Percentiles rank a stretch among this genome's conserved stretches.
Evolutionary conservation across 2,113 vertebrate species (phyloP).

Genomic region (Nymphicus hollandicus): DNA sequence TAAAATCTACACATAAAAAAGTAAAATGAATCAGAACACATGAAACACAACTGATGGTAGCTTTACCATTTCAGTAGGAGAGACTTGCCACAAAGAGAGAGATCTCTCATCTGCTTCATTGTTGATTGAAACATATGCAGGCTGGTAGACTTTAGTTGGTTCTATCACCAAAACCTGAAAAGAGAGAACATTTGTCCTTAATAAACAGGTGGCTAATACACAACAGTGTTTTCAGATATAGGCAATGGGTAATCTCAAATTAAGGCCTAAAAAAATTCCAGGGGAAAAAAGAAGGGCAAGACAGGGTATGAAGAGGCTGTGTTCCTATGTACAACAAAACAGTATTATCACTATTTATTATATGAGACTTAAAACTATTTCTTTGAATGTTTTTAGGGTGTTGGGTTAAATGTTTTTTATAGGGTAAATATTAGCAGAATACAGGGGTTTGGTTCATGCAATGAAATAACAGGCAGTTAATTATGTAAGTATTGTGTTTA

Average conservation of each 20-base stretch:
- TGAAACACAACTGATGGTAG: background rate
- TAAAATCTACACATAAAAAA: background rate
- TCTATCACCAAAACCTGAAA: constrained; percentile 92
- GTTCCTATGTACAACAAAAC: background rate
- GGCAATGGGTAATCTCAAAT: background rate
- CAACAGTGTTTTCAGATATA: background rate
- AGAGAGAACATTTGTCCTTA: background rate
- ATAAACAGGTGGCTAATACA: background rate
- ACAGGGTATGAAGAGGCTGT: background rate
- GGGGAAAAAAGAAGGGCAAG: background rate
- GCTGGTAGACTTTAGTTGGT: constrained; percentile 90
- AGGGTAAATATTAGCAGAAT: background rate
- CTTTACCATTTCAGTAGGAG: constrained; percentile 86
- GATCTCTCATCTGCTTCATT: constrained; percentile 90
- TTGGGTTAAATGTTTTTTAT: background rate
- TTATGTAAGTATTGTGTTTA: background rate
- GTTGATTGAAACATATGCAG: constrained; percentile 93
- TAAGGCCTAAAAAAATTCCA: background rate
- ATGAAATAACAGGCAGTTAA: background rate
- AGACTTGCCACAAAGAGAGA: constrained; percentile 91
- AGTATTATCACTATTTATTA: background rate
- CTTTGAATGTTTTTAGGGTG: background rate
- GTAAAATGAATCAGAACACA: background rate
- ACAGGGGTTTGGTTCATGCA: background rate
- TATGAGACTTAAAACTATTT: background rate